Conservation (phyloP, 2,888 invertebrate genomes). For the Synanthedon formicaeformis region DNA sequence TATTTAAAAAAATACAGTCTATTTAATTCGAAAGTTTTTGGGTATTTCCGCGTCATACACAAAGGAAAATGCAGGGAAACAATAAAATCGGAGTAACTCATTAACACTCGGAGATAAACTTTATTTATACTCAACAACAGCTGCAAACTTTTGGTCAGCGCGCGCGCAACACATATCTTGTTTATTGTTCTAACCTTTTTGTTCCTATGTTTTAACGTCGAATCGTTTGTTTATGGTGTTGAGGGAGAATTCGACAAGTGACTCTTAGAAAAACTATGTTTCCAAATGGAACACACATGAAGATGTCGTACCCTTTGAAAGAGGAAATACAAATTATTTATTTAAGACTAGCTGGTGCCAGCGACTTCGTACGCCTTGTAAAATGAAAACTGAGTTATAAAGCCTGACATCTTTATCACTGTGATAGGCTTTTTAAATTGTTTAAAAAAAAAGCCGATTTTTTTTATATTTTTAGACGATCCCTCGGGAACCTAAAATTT, state of each 20-base stretch:
- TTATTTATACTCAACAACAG: constrained; percentile 64
- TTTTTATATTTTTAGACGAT: no score
- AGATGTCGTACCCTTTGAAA: constrained; percentile 4
- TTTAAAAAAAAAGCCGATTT: no score
- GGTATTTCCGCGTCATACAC: constrained; percentile 7
- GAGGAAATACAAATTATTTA: no score
- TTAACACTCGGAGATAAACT: constrained; percentile 64
- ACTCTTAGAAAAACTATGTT: constrained; percentile 14
- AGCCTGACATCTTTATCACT: no score
- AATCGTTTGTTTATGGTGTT: constrained; percentile 30
- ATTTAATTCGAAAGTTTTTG: no score
- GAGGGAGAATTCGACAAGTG: constrained; percentile 26
- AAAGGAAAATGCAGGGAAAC: constrained; percentile 28
- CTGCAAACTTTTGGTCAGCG: constrained; percentile 71
- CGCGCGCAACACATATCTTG: constrained; percentile 30
- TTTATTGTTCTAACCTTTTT: constrained; percentile 53
- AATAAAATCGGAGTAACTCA: constrained; percentile 56
- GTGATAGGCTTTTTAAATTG: no score
- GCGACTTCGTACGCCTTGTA: no score
- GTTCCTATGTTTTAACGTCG: constrained; percentile 32
- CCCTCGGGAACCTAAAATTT: no score
- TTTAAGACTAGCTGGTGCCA: no score
- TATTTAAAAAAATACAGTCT: no score
- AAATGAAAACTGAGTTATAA: no score
- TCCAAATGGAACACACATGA: constrained; percentile 33